A percentile compares a stretch with the other conserved stretches of the same genome.
Conservation (phyloP, 1,140 invertebrate species). For the Drosophila lini region DNA sequence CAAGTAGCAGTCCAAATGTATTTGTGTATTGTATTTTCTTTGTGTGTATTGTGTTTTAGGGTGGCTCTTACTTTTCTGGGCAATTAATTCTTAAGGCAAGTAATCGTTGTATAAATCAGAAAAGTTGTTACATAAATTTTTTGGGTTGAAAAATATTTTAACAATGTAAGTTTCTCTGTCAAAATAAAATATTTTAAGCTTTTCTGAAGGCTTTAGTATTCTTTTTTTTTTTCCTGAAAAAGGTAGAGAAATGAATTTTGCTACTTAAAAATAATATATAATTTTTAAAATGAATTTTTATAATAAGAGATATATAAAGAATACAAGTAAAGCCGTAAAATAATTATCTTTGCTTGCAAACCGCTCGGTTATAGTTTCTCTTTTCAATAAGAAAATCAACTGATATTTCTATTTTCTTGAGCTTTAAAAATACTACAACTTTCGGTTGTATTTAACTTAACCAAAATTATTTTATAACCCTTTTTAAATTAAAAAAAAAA, state of each 20-base stretch:
- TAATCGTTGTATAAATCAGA: constrained; percentile 1
- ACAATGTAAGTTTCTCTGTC: not conserved
- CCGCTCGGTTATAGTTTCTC: not conserved
- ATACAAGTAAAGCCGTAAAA: not conserved
- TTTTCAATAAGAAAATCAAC: not conserved
- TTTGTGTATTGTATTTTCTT: constrained; percentile 27
- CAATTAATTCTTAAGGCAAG: not conserved
- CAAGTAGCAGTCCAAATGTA: constrained; percentile 83
- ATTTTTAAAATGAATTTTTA: not conserved
- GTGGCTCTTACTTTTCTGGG: constrained; percentile 2
- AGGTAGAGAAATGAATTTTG: not conserved
- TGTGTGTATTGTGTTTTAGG: constrained; percentile 2
- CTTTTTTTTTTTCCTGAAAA: not conserved
- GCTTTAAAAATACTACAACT: not conserved
- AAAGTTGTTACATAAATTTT: not conserved
- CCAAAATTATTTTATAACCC: not conserved
- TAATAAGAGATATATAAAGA: not conserved
- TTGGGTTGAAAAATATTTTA: not conserved
- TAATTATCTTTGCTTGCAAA: not conserved
- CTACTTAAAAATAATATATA: constrained; percentile 7
- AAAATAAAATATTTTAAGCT: not conserved
- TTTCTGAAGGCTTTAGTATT: not conserved
- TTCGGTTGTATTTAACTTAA: too few species aligned
- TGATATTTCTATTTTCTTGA: too few species aligned
- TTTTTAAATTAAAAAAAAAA: not conserved